Conservation (phyloP, 2,113 vertebrate species). For the Embiotoca jacksoni region DNA sequence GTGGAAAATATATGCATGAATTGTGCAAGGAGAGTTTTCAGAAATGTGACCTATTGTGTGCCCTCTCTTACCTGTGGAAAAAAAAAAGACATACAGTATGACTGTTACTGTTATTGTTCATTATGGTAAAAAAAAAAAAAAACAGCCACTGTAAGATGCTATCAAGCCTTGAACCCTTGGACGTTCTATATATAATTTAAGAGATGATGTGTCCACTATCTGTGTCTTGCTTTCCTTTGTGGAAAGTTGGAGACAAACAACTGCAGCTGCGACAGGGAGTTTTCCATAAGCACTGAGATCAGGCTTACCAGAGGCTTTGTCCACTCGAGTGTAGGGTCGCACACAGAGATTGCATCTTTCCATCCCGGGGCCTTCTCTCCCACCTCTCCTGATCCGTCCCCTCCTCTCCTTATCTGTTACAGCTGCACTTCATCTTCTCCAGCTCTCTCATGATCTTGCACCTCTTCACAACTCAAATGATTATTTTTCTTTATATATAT, state of each 20-base stretch:
- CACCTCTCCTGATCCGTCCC: constrained; percentile 27
- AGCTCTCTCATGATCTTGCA: constrained; percentile 56
- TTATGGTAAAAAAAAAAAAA: constrained; percentile 1
- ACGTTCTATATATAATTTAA: constrained; percentile 4
- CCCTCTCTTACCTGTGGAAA: constrained; percentile 3
- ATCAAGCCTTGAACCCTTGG: constrained; percentile 10
- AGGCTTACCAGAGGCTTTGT: constrained; percentile 53
- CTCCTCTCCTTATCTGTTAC: constrained; percentile 54
- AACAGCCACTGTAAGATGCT: not conserved
- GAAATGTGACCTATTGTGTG: not conserved
- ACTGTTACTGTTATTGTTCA: constrained; percentile 28
- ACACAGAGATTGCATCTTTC: constrained; percentile 66
- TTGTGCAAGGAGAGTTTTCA: constrained; percentile 5
- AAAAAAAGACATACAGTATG: not conserved
- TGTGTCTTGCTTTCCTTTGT: constrained; percentile 6
- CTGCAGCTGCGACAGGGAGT: constrained; percentile 37
- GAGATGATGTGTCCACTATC: constrained; percentile 14
- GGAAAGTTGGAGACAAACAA: constrained; percentile 43
- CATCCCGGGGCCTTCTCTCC: constrained; percentile 40
- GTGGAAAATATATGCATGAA: constrained; percentile 19
- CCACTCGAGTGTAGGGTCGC: constrained; percentile 60
- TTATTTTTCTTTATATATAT: constrained; percentile 46
- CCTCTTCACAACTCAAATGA: constrained; percentile 51
- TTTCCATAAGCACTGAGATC: constrained; percentile 60
- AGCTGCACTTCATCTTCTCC: constrained; percentile 57